These are phyloP conservation scores for Nerophis lumbriciformis DNA, from an alignment of 2,113 vertebrate genomes.

Conservation along the genomic window DNA sequence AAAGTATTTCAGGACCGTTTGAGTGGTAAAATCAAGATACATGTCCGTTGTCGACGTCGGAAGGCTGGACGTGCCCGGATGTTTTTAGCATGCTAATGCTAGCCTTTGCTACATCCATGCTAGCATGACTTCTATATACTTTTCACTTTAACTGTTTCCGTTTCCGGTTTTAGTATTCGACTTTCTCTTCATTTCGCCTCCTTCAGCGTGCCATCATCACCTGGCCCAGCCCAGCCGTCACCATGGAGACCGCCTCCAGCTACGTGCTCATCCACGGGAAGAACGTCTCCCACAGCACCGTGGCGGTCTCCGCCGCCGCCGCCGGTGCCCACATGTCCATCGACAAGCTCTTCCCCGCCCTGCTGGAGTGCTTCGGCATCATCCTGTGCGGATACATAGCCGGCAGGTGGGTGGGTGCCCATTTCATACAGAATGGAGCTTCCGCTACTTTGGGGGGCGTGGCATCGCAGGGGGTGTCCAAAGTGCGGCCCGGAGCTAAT, in stretches of 20 bases:
- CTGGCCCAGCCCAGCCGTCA: conserved; percentile 11
- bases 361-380: conserved; percentile 94
- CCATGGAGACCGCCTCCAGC: conserved; percentile 58
- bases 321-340: conserved; percentile 82
- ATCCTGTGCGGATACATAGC: conserved; percentile 93
- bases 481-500: too few species aligned
- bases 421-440: too few species aligned
- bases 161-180: too few species aligned
- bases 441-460: too few species aligned
- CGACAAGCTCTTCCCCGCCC: conserved; percentile 89
- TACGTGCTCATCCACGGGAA: conserved; percentile 66
- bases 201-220: conserved; percentile 6
- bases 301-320: conserved; percentile 28
- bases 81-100: conserved; percentile 54
- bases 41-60: too few species aligned
- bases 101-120: neutral
- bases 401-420: conserved; percentile 66
- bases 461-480: too few species aligned
- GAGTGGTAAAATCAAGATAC: neutral
- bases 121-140: too few species aligned
- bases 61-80: conserved; percentile 2
- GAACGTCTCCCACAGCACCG: conserved; percentile 71
- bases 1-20: fast-evolving
- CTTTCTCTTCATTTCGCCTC: too few species aligned
- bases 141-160: too few species aligned